phyloP scores from a whole-genome alignment of 2,797 vertebrate genomes.

The Periparus ater region DNA sequence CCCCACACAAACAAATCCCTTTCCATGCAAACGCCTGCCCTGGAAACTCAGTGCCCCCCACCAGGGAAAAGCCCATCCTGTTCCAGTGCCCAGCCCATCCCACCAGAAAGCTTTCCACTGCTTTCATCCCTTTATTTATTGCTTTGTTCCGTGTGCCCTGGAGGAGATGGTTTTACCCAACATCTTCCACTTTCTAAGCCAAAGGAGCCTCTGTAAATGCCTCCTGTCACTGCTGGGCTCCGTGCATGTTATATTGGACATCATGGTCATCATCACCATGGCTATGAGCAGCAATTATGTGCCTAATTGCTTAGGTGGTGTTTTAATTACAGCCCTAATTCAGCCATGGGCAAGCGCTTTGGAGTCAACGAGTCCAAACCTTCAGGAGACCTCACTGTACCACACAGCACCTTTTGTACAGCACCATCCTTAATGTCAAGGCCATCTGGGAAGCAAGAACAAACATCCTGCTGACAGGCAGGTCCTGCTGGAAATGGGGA shows the following conservation, averaged over 20 bases:
- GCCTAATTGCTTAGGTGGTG: neutral
- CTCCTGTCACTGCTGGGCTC: neutral
- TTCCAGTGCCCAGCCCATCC: neutral
- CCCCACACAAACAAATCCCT: neutral
- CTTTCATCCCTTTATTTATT: conserved; percentile 24
- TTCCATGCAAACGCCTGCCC: neutral
- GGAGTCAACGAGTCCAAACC: neutral
- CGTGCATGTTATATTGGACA: neutral
- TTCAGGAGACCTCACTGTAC: neutral
- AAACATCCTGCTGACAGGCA: neutral
- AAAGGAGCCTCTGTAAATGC: neutral
- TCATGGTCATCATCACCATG: neutral
- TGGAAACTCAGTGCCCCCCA: neutral
- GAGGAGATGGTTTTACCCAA: conserved; percentile 7
- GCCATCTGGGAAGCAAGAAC: neutral
- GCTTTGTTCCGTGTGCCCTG: neutral
- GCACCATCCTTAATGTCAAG: neutral
- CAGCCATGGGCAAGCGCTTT: neutral
- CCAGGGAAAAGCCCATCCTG: neutral
- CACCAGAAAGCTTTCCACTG: conserved; percentile 11
- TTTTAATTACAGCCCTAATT: neutral
- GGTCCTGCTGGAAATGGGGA: neutral
- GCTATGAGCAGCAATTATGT: neutral
- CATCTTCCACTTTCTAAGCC: conserved; percentile 19
- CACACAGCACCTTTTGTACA: neutral